A percentile compares a stretch with the other conserved stretches of the same genome.
Conservation (phyloP, 2,797 vertebrate genomes). For the Florisuga fusca region DNA sequence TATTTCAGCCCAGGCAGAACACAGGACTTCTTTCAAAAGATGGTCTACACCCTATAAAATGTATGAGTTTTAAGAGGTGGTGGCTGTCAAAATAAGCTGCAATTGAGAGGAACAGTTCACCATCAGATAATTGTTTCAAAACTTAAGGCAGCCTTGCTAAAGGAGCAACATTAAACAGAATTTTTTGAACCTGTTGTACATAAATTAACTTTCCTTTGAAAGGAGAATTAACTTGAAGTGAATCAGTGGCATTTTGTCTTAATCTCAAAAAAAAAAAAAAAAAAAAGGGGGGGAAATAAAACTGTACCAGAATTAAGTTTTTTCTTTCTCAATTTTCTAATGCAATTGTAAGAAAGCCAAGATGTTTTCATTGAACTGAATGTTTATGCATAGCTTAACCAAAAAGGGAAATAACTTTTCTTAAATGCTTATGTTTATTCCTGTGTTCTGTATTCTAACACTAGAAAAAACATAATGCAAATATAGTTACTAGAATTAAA, state of each 20-base stretch:
- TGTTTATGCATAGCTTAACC: too few relatives aligned
- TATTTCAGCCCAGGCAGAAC: not conserved
- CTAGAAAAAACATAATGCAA: not conserved
- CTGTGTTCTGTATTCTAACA: not conserved
- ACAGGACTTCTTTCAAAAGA: not conserved
- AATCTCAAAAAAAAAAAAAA: not conserved
- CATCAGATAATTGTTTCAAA: not conserved
- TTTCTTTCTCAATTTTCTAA: too few relatives aligned
- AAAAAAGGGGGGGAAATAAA: too few relatives aligned
- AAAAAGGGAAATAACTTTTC: not conserved
- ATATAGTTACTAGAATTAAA: not conserved
- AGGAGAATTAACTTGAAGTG: not conserved
- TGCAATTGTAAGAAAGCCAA: too few relatives aligned
- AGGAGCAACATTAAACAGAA: not conserved
- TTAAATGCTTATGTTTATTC: not conserved
- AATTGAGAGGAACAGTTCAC: not conserved
- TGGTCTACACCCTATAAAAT: fast-evolving
- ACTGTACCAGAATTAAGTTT: too few relatives aligned
- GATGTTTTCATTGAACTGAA: too few relatives aligned
- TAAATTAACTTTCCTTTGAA: not conserved
- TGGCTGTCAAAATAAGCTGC: not conserved
- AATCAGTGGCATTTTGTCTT: not conserved
- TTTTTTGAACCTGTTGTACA: not conserved
- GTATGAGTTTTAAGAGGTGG: not conserved
- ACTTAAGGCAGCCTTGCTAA: not conserved